Evolutionary conservation across 2,888 invertebrate genomes (phyloP), one percentile per base, ranked within the genome.

Genomic region (Ophioninae sp.): DNA sequence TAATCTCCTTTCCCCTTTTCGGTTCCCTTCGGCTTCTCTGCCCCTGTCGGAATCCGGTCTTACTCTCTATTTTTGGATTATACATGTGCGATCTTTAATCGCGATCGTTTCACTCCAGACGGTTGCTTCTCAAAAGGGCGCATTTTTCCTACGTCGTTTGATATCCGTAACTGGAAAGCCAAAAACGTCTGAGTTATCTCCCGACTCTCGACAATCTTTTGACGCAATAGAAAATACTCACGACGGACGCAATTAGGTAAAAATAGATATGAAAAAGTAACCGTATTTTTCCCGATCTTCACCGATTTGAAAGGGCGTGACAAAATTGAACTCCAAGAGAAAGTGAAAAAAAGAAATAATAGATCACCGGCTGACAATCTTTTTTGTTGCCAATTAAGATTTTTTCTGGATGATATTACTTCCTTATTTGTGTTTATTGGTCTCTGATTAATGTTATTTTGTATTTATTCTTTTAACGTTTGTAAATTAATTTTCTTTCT

Each of bases 61-160:
- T 76, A 68, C 62, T 72, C 59, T 81, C 84, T 84, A 84, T 84
- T 84, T 84, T 78, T 56, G 75, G 84, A 84, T 81, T 81, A 76
- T 59, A 65, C 41, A 69, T 67, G 81, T 62, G 61, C 61, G 61
- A 77, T 72, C 64, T 50, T 79, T 61, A 70, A 21, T 30, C 77
- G n/a, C 65, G 21, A 64, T 37, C 69, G 72, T 83, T 82, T 79
- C 67, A 81, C 72, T 70, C 81, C 74, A 75, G 78, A 84, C 81
- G 68, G 50, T 79, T 73, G 73, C 59, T 23, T 67, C 75, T 59
- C 21, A 37, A 79, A 70, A 79, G 79, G 74, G 70, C 61, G 69
- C 74, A 78, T 79, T 84, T 81, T 81, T 70, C 61, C 37, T 57
- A 68, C 75, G 57, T 39, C 67, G 59, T 30, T 65, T 20, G 21